Base-by-base conservation (phyloP, 2,888 invertebrate species). In the Calameuta filiformis region DNA sequence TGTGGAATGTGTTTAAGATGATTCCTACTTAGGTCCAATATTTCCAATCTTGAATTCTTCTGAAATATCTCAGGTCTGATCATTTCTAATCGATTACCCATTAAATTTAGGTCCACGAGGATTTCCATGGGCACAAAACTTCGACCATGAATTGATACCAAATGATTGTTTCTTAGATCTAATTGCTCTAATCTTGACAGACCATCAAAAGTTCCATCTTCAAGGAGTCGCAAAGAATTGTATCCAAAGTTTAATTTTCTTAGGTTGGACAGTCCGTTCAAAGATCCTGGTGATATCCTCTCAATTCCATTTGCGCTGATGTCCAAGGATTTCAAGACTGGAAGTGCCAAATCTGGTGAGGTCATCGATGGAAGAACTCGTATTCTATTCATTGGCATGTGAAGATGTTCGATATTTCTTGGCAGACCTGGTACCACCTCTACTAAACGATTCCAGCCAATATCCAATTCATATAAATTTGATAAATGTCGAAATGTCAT, bases 351-450 rank as follows among this genome's bases (percentile, higher is more conserved):
- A 87, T 95, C 94, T 75, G 95, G 95, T 1, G 95, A 95, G 0
- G 95, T 94, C 1, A 86, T 68, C 31, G 94, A 91, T 11, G 96
- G 96, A 73, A 97, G 90, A 71, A 92, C 92, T 9, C 94, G 92
- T 77, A 97, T 95, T 85, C 95, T 94, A 90, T 97, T 97, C 87
- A 93, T 94, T 75, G 95, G 92, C 87, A 96, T 91, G 87, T 95
- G 94, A 35, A 97, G 91, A 82, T 96, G 94, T 89, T 97, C 97
- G 76, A 97, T 92, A 71, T 95, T 96, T 84, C 95, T 93, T 0
- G 97, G 97, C 76, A 97, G 91, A 0, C 96, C 96, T 1, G 96
- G 95, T n/a, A 96, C 94, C 82, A 97, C 94, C 86, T 95, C 95
- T n/a, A 94, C 91, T 80, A 97, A 89, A 78, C 94, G 93, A 90